Base-by-base conservation (phyloP, 2,797 vertebrate species). In the Podargus strigoides region DNA sequence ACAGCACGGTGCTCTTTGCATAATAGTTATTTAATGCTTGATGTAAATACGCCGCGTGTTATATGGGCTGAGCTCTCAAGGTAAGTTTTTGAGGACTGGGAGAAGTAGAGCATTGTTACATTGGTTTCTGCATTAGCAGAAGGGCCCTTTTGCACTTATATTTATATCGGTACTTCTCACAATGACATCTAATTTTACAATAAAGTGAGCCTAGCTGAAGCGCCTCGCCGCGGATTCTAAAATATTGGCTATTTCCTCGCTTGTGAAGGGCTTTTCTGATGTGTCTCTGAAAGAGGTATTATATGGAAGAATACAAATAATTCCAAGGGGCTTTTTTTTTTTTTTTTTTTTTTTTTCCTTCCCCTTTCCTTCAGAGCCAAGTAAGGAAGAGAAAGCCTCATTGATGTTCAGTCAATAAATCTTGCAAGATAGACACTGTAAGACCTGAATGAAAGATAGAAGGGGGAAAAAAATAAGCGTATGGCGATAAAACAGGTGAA, bases 101-200 rank as follows among this genome's bases (percentile, higher is more conserved):
- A 97, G 96, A 97, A 97, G 96, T 81, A 87, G 90, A 44, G 41
- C 97, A 93, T 94, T 95, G 97, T 97, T 96, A 91, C 95, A 36
- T 93, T 37, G 77, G 97, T n/a, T 98, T 85, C 95, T 50, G 47
- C 96, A 94, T 97, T 98, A 97, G 93, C 95, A 97, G 90, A 97
- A 96, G 83, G 93, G 94, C 89, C 95, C 96, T 94, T 97, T 96
- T 95, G 96, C 97, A 92, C 96, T 97, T 97, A 84, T 97, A 97
- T 97, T 98, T 97, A 97, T 98, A 97, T 96, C 94, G 19, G 68
- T 89, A 93, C 96, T 98, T 97, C 96, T 97, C 97, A 96, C 96
- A 97, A 95, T 96, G 97, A 95, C 96, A 97, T 95, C 97, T 98
- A 96, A 97, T 97, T 97, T 97, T 96, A 97, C 96, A 97, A 98